A percentile compares a stretch with the other conserved stretches of the same genome.
Conservation (phyloP, 2,113 vertebrate genomes). For the Fukomys damarensis region DNA sequence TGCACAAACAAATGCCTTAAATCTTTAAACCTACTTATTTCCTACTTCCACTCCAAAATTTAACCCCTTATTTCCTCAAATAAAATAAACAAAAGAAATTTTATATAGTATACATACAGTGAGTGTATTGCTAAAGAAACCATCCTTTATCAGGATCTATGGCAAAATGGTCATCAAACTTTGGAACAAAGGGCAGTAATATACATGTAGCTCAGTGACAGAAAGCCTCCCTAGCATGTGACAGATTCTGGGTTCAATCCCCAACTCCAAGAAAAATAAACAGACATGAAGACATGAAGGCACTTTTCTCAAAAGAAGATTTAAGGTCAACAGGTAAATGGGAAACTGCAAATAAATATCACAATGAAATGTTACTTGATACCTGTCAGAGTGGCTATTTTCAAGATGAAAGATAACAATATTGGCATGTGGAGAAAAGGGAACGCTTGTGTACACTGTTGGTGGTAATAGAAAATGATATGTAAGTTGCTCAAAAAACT, state of each 20-base stretch:
- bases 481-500: neutral
- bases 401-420: neutral
- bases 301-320: neutral
- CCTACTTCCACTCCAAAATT: neutral
- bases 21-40: constrained; percentile 31
- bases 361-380: neutral
- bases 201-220: neutral
- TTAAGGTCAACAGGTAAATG: neutral
- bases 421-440: neutral
- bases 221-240: neutral
- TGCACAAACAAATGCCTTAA: neutral
- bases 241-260: neutral
- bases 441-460: neutral
- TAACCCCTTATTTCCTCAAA: constrained; percentile 36
- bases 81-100: neutral
- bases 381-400: neutral
- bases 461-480: neutral
- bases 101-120: neutral
- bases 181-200: neutral
- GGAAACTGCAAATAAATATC: neutral
- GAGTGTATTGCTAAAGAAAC: neutral
- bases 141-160: neutral
- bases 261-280: neutral
- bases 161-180: constrained; percentile 40
- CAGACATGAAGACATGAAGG: neutral